Evolutionary conservation across 2,113 vertebrate species (phyloP).

Genomic region (Athene noctua): DNA sequence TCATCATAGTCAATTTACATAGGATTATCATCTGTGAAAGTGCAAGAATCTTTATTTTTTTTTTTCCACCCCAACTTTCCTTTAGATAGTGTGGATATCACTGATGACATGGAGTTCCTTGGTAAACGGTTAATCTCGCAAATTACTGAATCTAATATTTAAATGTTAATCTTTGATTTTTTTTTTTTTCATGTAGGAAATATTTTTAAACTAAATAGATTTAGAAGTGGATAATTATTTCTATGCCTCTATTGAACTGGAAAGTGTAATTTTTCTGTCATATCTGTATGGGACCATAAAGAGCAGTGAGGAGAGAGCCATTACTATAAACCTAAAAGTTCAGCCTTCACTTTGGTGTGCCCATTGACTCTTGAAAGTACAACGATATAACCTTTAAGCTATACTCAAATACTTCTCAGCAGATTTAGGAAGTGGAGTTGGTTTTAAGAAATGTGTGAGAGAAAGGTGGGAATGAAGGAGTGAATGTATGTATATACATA

Average conservation of each 20-base stretch:
- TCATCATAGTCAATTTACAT: not conserved
- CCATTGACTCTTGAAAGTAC: not conserved
- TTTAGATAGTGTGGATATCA: not conserved
- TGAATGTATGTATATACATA: too few species aligned
- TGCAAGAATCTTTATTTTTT: not conserved
- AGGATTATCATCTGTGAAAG: not conserved
- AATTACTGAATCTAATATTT: not conserved
- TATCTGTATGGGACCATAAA: not conserved
- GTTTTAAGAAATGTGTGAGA: not conserved
- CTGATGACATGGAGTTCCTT: not conserved
- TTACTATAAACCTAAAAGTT: not conserved
- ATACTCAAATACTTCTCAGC: not conserved
- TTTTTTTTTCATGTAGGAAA: not conserved
- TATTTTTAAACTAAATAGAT: not conserved
- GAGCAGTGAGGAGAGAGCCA: not conserved
- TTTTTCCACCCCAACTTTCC: not conserved
- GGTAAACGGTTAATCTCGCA: not conserved
- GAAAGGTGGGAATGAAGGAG: not conserved
- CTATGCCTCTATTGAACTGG: not conserved
- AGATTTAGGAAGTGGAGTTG: not conserved
- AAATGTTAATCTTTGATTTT: not conserved
- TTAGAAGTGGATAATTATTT: not conserved
- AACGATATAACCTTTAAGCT: not conserved
- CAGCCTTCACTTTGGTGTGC: not conserved
- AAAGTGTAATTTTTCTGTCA: not conserved